phyloP scores from a whole-genome alignment of 30 jellyfish, hydroid and myxozoan species.

The Cassiopea xamachana region DNA sequence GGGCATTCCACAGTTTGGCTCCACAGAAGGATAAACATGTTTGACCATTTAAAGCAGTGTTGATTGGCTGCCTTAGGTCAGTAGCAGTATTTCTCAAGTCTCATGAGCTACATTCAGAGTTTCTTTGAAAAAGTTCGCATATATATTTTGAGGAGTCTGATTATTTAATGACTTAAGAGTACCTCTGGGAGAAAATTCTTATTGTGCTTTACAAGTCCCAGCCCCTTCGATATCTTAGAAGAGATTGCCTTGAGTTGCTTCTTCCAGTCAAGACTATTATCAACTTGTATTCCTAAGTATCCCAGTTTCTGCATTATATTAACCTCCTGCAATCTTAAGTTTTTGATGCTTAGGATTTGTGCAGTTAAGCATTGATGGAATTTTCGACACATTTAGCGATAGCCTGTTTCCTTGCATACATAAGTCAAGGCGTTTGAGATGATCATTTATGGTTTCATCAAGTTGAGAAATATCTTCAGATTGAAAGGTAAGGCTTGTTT shows the following conservation, averaged over 20 bases:
- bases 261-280: constrained; percentile 8
- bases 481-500: constrained; percentile 9
- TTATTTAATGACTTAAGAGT: not conserved
- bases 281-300: constrained; percentile 21
- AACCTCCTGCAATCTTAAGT: not conserved
- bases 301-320: not conserved
- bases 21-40: not conserved
- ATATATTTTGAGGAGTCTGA: constrained; percentile 11
- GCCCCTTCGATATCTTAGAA: constrained; percentile 10
- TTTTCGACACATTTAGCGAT: not conserved
- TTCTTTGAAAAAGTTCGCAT: not conserved
- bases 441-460: not conserved
- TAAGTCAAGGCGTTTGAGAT: not conserved
- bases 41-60: constrained; percentile 12
- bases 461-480: not conserved
- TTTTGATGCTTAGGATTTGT: constrained; percentile 2
- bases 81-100: constrained; percentile 14
- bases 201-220: not conserved
- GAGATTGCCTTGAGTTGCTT: not conserved
- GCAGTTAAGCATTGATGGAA: not conserved
- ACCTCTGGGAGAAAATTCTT: not conserved
- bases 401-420: constrained; percentile 17
- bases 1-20: constrained; percentile 17
- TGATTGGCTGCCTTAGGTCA: constrained; percentile 18
- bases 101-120: constrained; percentile 1